These are phyloP conservation scores for Pongo abelii DNA, from an alignment of 2,113 vertebrate species.

Conservation along the genomic window DNA sequence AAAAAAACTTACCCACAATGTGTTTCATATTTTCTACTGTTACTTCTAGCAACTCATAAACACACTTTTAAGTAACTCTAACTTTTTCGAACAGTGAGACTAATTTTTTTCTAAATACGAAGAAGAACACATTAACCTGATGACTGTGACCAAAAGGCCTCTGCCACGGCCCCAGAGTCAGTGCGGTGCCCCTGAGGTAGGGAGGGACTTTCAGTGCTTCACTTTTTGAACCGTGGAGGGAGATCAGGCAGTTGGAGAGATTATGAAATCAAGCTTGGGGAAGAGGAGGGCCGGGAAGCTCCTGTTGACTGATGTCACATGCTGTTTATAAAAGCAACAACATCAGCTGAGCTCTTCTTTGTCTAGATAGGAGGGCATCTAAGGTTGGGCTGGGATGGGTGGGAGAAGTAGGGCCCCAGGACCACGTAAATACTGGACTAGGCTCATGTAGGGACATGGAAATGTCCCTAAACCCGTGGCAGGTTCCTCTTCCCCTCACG, in stretches of 20 bases:
- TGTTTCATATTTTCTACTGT: slow-evolving; percentile 54
- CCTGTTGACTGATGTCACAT: slow-evolving; percentile 41
- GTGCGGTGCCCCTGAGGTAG: background rate
- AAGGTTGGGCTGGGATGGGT: background rate
- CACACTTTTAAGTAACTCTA: slow-evolving; percentile 5
- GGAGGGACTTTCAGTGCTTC: slow-evolving; percentile 45
- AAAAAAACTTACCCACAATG: background rate
- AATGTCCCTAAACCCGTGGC: background rate
- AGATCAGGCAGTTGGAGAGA: background rate
- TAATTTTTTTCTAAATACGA: slow-evolving; percentile 51
- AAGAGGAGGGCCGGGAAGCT: background rate
- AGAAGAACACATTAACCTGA: background rate
- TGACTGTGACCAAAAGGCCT: background rate
- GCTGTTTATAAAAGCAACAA: slow-evolving; percentile 3
- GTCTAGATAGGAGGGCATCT: background rate
- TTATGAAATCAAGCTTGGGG: slow-evolving; percentile 48
- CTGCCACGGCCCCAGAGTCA: background rate
- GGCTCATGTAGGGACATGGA: background rate
- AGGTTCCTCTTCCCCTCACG: background rate
- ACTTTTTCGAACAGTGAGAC: slow-evolving; percentile 48
- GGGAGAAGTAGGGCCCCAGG: background rate
- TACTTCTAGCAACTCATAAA: slow-evolving; percentile 59
- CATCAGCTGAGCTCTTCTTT: background rate
- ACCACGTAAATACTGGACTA: background rate
- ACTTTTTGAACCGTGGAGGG: slow-evolving; percentile 19